Evolutionary conservation across 2,888 invertebrate species (phyloP), one percentile per base, ranked within the genome.

Genomic region (Lacanobia oleracea): DNA sequence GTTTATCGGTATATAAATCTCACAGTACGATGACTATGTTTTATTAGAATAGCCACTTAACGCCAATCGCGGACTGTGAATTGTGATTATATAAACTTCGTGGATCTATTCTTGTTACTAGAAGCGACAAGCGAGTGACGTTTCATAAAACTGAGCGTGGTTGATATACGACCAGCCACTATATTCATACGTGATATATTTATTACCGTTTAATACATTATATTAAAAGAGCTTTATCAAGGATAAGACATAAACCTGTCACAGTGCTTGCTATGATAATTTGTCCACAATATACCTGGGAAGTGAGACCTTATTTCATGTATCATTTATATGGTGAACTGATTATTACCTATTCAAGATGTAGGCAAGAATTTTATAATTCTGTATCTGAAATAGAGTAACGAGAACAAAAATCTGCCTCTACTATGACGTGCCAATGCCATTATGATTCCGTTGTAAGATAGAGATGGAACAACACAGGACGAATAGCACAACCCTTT

Each of bases 41-140:
- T 89, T 90, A 89, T 88, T 89, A 78, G 87, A 88, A 88, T 88
- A 87, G 81, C 88, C 90, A 90, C 90, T 91, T 87, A 88, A 83
- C 83, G 86, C 83, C 86, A 87, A 89, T 89, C 89, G 89, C 89
- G 83, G 85, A 87, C 86, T 87, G 88, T 88, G 87, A 89, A 81
- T 84, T 79, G 86, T 79, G 86, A 86, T 87, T 84, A 86, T 86
- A 85, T 86, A 88, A 88, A 90, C 79, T 85, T 67, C 84, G 53
- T 45, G 62, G 83, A 82, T 66, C 59, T 79, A 77, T 5, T 51
- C n/a, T 12, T 50, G 40, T 16, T 56, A 27, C 86, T 89, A 68
- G 90, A 91, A 80, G 81, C 43, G 90, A 45, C 73, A 70, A 63
- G 45, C 16, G 21, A 18, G 66, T 27, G 33, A 40, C 12, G n/a